phyloP scores from a whole-genome alignment of 2,113 vertebrate genomes.

The Eupsittula cactorum region DNA sequence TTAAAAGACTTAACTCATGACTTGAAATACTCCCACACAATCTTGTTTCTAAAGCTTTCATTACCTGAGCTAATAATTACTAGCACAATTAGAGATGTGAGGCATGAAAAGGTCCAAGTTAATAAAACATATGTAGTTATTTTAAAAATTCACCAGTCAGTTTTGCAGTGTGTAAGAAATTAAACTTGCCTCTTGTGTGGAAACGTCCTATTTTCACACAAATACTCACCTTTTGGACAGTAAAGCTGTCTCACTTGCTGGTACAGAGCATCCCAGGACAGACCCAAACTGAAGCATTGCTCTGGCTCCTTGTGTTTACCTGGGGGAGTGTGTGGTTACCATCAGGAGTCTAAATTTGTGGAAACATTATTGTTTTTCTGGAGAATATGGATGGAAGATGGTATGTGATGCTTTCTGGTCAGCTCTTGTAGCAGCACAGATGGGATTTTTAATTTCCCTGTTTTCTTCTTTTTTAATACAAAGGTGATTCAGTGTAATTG shows the following conservation, averaged over 20 bases:
- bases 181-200: neutral
- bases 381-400: neutral
- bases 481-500: neutral
- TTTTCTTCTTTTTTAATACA: neutral
- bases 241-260: neutral
- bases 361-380: neutral
- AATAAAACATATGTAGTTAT: slow-evolving; percentile 57
- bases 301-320: neutral
- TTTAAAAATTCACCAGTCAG: slow-evolving; percentile 20
- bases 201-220: neutral
- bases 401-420: neutral
- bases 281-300: neutral
- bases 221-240: neutral
- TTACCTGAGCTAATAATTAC: slow-evolving; percentile 72
- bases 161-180: slow-evolving; percentile 10
- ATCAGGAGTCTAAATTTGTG: neutral
- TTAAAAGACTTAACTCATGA: slow-evolving; percentile 74
- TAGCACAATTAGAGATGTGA: slow-evolving; percentile 66
- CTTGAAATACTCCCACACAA: slow-evolving; percentile 67
- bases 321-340: neutral
- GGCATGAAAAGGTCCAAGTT: slow-evolving; percentile 57
- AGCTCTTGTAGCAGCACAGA: neutral
- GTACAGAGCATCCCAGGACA: neutral
- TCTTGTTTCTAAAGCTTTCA: slow-evolving; percentile 67
- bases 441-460: neutral